These are phyloP conservation scores for Plebejus argus DNA, from an alignment of 2,888 invertebrate genomes.

Conservation along the genomic window DNA sequence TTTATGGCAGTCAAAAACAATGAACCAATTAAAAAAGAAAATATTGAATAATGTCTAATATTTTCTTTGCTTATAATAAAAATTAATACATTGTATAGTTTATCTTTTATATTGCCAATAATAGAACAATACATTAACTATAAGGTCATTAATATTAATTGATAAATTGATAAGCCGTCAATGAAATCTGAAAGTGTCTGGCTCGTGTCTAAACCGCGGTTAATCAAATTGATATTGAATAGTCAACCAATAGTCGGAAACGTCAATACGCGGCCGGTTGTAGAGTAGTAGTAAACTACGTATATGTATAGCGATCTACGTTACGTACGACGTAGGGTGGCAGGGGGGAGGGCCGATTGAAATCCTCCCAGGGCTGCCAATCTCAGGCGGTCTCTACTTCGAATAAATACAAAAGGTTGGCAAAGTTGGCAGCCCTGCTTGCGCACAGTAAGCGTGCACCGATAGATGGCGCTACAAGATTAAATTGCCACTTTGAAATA, in stretches of 20 bases:
- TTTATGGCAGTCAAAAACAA: background rate
- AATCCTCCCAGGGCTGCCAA: conserved; percentile 19
- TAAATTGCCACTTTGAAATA: conserved; percentile 67
- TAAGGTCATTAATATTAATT: background rate
- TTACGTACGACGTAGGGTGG: conserved; percentile 55
- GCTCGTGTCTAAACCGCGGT: background rate
- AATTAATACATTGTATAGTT: no score
- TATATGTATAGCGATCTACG: conserved; percentile 57
- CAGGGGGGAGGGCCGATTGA: conserved; percentile 40
- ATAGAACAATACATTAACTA: background rate
- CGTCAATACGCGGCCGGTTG: conserved; percentile 38
- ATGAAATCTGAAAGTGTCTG: background rate
- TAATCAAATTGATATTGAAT: conserved; percentile 34
- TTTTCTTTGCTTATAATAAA: no score
- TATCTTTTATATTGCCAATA: background rate
- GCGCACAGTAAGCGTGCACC: conserved; percentile 42
- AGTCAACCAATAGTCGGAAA: conserved; percentile 51
- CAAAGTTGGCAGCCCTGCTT: conserved; percentile 33
- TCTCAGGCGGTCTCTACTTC: background rate
- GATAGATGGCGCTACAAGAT: conserved; percentile 69
- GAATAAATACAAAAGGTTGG: background rate
- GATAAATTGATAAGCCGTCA: background rate
- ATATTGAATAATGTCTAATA: background rate
- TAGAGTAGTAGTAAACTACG: conserved; percentile 37
- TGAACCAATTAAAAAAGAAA: background rate